Evolutionary conservation across 2,113 vertebrate species (phyloP), one percentile per base, ranked within the genome.

Genomic region (Burhinus oedicnemus): DNA sequence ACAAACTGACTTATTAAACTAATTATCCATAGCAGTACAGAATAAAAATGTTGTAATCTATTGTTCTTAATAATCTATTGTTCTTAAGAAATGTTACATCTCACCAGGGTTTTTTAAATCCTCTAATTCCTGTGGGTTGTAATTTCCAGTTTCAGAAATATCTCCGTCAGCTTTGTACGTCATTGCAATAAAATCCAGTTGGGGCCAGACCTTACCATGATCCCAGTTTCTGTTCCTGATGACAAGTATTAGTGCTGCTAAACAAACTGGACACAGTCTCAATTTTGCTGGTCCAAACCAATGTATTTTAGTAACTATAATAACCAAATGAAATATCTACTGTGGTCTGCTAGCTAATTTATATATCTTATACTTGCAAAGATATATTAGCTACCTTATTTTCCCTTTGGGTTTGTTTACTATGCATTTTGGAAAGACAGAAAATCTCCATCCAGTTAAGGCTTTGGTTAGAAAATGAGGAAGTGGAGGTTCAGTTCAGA

Each of bases 1-100:
- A 66, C 5, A 58, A 74, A 19, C 9, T 30, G 25, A 51, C 40
- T 89, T 82, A 72, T 60, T 81, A 87, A 87, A 81, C 42, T 68
- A 87, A 91, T 82, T 87, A 68, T 79, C 55, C 52, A 82, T 72
- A 87, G 72, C 77, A 87, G n/a, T 23, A 86, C 38, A 45, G 68
- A 89, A 87, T 84, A 58, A 95, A 93, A 91, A 65, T 89, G 54
- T 77, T 83, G n/a, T 72, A 89, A 91, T 90, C 86, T 74, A 92
- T 97, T 96, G 86, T 97, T 96, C 89, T 91, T 85, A 49, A 94
- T 72, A 89, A 91, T 89, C 86, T 74, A 92, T 97, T 96, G 86
- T 97, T 96, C 89, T 92, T 85, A 49, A 94, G 83, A 92, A 97
- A 95, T 83, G 77, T 54, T 87, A 49, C 77, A 76, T 87, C 83